A percentile compares a stretch with the other conserved stretches of the same genome.
These are phyloP conservation scores for Hypocryptadius cinnamomeus DNA, from an alignment of 2,113 vertebrate genomes.

Conservation along the genomic window DNA sequence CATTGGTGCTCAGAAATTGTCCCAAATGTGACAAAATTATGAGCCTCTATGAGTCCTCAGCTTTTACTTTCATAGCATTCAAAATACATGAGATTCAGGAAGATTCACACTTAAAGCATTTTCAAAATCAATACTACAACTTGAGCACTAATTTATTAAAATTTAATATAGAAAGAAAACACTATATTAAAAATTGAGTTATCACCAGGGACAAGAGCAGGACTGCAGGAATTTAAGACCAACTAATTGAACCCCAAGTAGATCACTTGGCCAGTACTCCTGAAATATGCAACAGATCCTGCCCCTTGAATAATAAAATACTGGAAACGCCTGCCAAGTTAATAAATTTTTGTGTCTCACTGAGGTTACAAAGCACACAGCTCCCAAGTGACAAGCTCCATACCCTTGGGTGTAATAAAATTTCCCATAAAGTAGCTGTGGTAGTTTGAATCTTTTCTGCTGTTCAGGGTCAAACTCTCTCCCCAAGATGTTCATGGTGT, in stretches of 20 bases:
- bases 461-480: not conserved
- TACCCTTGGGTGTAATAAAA: not conserved
- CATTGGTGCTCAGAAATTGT: not conserved
- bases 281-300: not conserved
- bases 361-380: not conserved
- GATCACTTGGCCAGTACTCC: not conserved
- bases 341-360: not conserved
- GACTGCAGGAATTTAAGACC: constrained; percentile 22
- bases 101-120: not conserved
- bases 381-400: not conserved
- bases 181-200: constrained; percentile 38
- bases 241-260: not conserved
- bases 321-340: not conserved
- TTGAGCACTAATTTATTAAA: constrained; percentile 53
- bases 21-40: not conserved
- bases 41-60: not conserved
- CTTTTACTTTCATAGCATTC: not conserved
- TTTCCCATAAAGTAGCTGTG: not conserved
- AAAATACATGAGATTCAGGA: not conserved
- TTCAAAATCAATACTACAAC: constrained; percentile 37
- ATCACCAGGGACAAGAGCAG: constrained; percentile 14
- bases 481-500: rapidly evolving
- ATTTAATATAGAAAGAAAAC: constrained; percentile 51
- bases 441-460: not conserved
- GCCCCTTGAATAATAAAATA: not conserved